Evolutionary conservation across 2,113 vertebrate genomes (phyloP).

Genomic region (crab-eating macaque (Macaca fascicularis)): T2T-MFA8v1.1 NC_088387.1:118571001-118571500

Average conservation of each 20-base stretch:
- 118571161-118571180: too few species aligned
- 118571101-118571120: neutral
- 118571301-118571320: neutral
- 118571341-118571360: neutral
- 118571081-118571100: neutral
- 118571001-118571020: too few species aligned
- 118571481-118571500: neutral
- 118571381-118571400: neutral
- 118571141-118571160: neutral
- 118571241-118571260: neutral
- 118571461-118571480: neutral
- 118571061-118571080: too few species aligned
- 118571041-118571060: too few species aligned
- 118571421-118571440: neutral
- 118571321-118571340: neutral
- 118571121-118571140: neutral
- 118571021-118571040: too few species aligned
- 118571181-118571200: neutral
- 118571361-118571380: neutral
- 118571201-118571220: neutral
- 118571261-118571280: accelerated
- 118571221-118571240: neutral
- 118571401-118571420: neutral
- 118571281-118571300: neutral
- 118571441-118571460: neutral